Base-by-base conservation (phyloP, 2,797 vertebrate species). In the Bucorvus abyssinicus region DNA sequence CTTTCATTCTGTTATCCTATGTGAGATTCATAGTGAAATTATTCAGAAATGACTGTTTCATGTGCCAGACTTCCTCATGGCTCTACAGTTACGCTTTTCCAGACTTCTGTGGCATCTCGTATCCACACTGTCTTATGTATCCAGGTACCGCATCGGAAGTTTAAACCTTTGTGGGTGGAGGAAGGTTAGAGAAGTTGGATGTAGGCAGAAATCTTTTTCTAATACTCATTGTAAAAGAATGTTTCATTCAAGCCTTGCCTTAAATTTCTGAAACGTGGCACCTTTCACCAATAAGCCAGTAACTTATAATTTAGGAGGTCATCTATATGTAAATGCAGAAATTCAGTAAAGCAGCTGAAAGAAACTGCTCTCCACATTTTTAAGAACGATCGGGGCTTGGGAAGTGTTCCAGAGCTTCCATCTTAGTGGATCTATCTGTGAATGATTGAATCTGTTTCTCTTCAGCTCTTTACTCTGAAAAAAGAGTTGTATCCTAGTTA, bases 301-400 rank as follows among this genome's bases (percentile, higher is more conserved):
- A 70, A 52, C 45, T 84, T 93, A 60, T 10, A 70, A n/a, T 92
- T 80, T 75, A 94, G 19, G 56, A 80, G 68, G 61, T 80, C 75
- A 85, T 94, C 60, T 85, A 90, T 95, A 95, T 94, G 93, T 82
- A 95, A 90, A 87, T 90, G 75, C 47, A 71, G 65, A 89, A 85
- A 30, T 84, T 64, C 27, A 85, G 42, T 77, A 79, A 83, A 93
- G 45, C 47, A 49, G 34, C 56, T 89, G 64, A 84, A 89, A 71
- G 59, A 87, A 95, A 71, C 42, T 55, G 42, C 29, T 93, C 9
- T 77, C 38, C 47, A 30, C 15, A 1, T 74, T 92, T 95, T 91
- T 36, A 79, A 74, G 67, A 64, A 92, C 73, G 67, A 89, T 53
- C 0, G 1, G 84, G 44, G 29, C 30, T 61, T 94, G 77, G 71